Evolutionary conservation across 2,888 invertebrate genomes (phyloP), one percentile per base, ranked within the genome.

Genomic region (Drosophila fulvimacula): DNA sequence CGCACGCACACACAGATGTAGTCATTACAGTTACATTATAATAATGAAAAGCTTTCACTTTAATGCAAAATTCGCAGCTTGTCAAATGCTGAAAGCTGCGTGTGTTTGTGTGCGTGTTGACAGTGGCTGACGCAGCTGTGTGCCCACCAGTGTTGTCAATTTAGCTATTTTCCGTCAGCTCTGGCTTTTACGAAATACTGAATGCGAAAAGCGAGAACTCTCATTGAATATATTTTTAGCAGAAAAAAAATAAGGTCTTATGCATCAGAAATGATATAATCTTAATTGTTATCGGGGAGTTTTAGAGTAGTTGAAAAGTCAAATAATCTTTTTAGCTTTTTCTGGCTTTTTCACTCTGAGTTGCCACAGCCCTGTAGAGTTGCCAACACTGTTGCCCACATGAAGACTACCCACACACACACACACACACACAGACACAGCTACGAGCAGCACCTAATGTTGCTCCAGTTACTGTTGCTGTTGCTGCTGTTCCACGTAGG

Each of bases 31-130:
- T 53, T 64, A 62, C 77, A 75, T 75, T 75, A 75, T 68, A 72
- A 60, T 72, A 77, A 75, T 77, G 77, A 77, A 77, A 77, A 77
- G 75, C 78, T 75, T 75, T 75, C 77, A 77, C 68, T 68, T 77
- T 64, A 72, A 77, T 68, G 68, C 67, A 55, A 77, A 75, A 77
- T 77, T 48, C 72, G 56, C 66, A 60, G 72, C 57, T 60, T 71
- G 56, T 71, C 74, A 67, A 74, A 76, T 41, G 60, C 60, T 71
- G 61, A n/a, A 38, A 58, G 57, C 55, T 70, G 51, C 53, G 56
- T 42, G 36, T 17, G n/a, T 0, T 21, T 15, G 13, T 34, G 17
- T 57, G 67, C 58, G 62, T 21, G 51, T 17, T 17, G 7, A 19
- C 36, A 55, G 39, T 13, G 10, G 34, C 46, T 27, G 77, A 58